These are phyloP conservation scores for Anastatus disparis DNA, from an alignment of 1,140 invertebrate species.

Conservation along the genomic window DNA sequence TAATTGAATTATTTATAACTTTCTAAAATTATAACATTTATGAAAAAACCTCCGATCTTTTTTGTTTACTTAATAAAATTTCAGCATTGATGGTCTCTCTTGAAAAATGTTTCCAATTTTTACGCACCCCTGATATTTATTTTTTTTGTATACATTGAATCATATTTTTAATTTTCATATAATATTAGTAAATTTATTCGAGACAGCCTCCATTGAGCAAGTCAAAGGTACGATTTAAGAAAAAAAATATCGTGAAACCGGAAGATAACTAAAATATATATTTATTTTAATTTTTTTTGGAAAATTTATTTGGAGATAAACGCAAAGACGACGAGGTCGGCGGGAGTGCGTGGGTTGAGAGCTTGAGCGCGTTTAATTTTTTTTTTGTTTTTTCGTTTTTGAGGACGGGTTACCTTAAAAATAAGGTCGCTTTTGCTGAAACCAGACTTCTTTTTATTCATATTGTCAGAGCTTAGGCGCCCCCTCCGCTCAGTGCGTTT, in stretches of 20 bases:
- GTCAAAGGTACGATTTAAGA: not conserved
- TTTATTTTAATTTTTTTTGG: not conserved
- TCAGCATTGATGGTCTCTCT: too few species aligned
- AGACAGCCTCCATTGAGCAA: constrained; percentile 27
- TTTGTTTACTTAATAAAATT: too few species aligned
- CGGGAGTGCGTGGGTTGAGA: constrained; percentile 54
- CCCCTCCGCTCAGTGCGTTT: constrained; percentile 93
- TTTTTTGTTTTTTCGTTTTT: constrained; percentile 45
- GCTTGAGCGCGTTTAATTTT: constrained; percentile 53
- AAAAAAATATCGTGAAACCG: constrained; percentile 32
- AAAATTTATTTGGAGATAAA: constrained; percentile 14
- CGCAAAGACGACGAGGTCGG: constrained; percentile 29
- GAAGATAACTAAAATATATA: not conserved
- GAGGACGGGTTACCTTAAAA: constrained; percentile 89
- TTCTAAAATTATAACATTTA: too few species aligned
- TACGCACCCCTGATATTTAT: too few species aligned
- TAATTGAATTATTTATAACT: too few species aligned
- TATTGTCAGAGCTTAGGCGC: constrained; percentile 87
- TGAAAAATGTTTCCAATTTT: too few species aligned
- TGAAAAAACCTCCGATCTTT: too few species aligned
- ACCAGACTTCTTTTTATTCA: constrained; percentile 87
- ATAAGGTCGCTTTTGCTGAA: constrained; percentile 95
- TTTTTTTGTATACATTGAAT: too few species aligned
- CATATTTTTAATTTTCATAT: too few species aligned
- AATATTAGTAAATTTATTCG: too few species aligned